These are phyloP conservation scores for Tinea pellionella DNA, from an alignment of 2,888 invertebrate species.

Conservation along the genomic window DNA sequence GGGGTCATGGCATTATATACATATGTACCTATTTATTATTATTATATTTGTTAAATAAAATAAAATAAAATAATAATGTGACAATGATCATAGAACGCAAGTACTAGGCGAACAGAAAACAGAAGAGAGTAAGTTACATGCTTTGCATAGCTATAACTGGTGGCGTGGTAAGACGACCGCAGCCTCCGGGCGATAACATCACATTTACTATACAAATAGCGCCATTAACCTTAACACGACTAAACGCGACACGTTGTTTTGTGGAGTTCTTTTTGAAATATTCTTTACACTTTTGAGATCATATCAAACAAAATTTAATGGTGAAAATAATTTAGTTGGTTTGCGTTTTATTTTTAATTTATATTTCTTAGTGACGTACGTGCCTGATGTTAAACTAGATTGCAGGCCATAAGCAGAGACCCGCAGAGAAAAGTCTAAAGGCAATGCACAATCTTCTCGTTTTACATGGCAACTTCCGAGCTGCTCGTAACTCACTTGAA, in stretches of 20 bases:
- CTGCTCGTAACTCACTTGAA: too few species aligned
- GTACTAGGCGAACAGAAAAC: neutral
- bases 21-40: too few species aligned
- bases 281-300: neutral
- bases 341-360: neutral
- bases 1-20: too few species aligned
- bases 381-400: too few species aligned
- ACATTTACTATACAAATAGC: constrained; percentile 53
- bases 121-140: neutral
- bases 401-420: too few species aligned
- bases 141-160: neutral
- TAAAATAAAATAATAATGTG: too few species aligned
- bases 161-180: constrained; percentile 15
- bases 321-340: neutral
- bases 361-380: too few species aligned
- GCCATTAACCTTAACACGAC: constrained; percentile 58
- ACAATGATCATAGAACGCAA: neutral
- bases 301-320: neutral
- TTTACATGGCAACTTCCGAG: too few species aligned
- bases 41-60: too few species aligned
- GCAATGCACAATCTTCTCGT: too few species aligned
- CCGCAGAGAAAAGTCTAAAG: too few species aligned
- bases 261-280: constrained; percentile 24
- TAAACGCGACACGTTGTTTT: constrained; percentile 39
- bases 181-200: constrained; percentile 46